Evolutionary conservation across 2,797 vertebrate species (phyloP).

Genomic region (Atherinosoma microstoma): DNA sequence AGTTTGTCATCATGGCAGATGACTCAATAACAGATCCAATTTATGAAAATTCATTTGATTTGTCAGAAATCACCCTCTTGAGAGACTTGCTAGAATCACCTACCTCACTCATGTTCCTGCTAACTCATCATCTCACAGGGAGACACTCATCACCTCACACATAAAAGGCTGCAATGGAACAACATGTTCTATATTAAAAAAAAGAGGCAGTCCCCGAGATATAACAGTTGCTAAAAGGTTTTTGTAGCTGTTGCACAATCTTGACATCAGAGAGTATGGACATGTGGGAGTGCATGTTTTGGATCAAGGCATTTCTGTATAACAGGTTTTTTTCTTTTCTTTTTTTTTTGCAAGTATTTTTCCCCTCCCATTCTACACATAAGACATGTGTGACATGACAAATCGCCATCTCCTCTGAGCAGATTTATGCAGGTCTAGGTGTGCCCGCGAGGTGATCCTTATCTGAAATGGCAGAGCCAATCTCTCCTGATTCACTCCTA

Average conservation of each 20-base stretch:
- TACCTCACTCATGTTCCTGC: slow-evolving; percentile 71
- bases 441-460: slow-evolving; percentile 78
- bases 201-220: slow-evolving; percentile 19
- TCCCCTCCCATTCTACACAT: slow-evolving; percentile 21
- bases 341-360: not conserved
- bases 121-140: slow-evolving; percentile 61
- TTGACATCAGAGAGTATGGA: slow-evolving; percentile 32
- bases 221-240: slow-evolving; percentile 6
- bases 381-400: slow-evolving; percentile 71
- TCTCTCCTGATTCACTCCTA: slow-evolving; percentile 81
- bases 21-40: slow-evolving; percentile 46
- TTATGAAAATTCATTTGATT: slow-evolving; percentile 45
- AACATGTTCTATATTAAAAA: slow-evolving; percentile 21
- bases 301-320: slow-evolving; percentile 25
- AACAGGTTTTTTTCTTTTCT: not conserved
- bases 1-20: slow-evolving; percentile 14
- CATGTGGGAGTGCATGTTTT: slow-evolving; percentile 21
- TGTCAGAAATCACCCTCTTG: slow-evolving; percentile 51
- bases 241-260: slow-evolving; percentile 19
- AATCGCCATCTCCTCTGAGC: slow-evolving; percentile 74
- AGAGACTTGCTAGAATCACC: slow-evolving; percentile 67
- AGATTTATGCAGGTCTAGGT: slow-evolving; percentile 80
- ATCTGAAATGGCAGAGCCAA: slow-evolving; percentile 79
- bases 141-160: slow-evolving; percentile 54
- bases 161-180: slow-evolving; percentile 52